These are phyloP conservation scores for Mormyrops boulengeri DNA, from an alignment of 2,797 vertebrate species.

Conservation along the genomic window DNA sequence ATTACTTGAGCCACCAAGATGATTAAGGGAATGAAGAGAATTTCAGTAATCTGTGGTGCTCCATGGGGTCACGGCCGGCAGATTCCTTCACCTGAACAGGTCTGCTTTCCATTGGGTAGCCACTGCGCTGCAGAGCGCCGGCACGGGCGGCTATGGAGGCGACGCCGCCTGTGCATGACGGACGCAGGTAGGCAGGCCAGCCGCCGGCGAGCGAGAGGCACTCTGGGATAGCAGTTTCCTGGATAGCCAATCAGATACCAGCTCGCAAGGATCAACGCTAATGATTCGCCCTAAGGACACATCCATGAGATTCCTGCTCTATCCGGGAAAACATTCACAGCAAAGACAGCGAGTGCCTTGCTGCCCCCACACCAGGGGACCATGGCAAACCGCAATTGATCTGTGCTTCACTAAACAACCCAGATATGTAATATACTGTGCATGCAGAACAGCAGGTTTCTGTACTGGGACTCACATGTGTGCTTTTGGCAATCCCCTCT, in stretches of 20 bases:
- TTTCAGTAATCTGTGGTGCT: background rate
- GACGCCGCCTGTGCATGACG: background rate
- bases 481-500: background rate
- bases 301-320: background rate
- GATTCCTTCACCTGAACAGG: background rate
- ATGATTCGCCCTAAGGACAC: background rate
- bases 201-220: background rate
- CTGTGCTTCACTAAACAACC: background rate
- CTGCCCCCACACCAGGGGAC: background rate
- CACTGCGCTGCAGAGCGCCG: background rate
- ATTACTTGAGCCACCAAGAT: background rate
- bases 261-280: background rate
- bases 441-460: background rate
- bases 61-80: background rate
- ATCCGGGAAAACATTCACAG: background rate
- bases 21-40: background rate
- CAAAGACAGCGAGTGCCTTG: background rate
- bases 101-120: background rate
- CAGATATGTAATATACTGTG: background rate
- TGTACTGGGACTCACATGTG: background rate
- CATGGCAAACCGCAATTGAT: background rate
- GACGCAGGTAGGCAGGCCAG: background rate
- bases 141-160: background rate
- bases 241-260: background rate
- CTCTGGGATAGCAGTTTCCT: background rate